A percentile compares a stretch with the other conserved stretches of the same genome.
Evolutionary conservation across 2,797 vertebrate species (phyloP).

Genomic region (Chaetodon trifasciatus): DNA sequence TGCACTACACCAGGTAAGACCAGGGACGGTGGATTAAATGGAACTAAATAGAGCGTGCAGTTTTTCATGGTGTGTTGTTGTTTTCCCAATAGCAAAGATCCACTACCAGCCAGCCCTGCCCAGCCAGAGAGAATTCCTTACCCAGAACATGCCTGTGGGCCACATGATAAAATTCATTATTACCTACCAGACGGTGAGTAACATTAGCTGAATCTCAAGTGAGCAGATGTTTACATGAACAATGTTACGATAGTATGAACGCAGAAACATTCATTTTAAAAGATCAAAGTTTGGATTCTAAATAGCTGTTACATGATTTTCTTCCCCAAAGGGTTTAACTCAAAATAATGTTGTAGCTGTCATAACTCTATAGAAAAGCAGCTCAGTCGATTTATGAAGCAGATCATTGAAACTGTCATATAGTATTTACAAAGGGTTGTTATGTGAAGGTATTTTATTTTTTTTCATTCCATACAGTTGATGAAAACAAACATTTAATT

Average conservation of each 20-base stretch:
- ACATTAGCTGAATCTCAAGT: slow-evolving; percentile 3
- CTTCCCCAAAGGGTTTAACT: background rate
- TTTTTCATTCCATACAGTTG: no score
- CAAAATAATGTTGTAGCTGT: background rate
- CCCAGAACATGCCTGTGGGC: slow-evolving; percentile 84
- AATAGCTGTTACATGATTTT: background rate
- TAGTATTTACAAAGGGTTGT: background rate
- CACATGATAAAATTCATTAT: slow-evolving; percentile 86
- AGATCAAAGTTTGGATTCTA: background rate
- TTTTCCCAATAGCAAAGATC: slow-evolving; percentile 80
- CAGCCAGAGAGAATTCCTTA: slow-evolving; percentile 78
- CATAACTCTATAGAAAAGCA: background rate
- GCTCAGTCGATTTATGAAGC: background rate
- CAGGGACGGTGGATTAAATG: background rate
- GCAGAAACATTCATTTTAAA: slow-evolving; percentile 7
- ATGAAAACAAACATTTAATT: background rate
- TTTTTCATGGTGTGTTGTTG: slow-evolving; percentile 38
- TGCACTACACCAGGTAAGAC: slow-evolving; percentile 10
- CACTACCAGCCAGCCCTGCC: slow-evolving; percentile 81
- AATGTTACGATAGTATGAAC: background rate
- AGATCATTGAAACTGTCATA: slow-evolving; percentile 8
- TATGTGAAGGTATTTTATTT: background rate
- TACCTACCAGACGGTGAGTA: slow-evolving; percentile 85
- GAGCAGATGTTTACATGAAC: slow-evolving; percentile 10
- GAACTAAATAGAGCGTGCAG: background rate